Base-by-base conservation (phyloP, 2,888 invertebrate species). In the Sialis lutaria region DNA sequence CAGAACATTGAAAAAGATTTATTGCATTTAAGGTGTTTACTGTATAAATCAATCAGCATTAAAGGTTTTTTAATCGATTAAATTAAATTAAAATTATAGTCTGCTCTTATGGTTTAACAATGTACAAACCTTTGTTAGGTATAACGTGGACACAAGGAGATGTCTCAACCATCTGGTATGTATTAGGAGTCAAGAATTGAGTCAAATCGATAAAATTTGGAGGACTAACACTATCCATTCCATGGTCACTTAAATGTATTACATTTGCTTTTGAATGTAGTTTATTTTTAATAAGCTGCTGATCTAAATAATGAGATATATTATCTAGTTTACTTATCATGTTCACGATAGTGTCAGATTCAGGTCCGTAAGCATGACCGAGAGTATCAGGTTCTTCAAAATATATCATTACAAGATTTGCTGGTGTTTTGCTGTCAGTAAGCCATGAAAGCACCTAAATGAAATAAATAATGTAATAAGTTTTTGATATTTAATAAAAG, bases 221-320 rank as follows among this genome's bases (percentile, higher is more conserved):
- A 10, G 67, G 61, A 1, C 61, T 68, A 0, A 80, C 74, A 31
- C 65, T 62, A 2, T 69, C 60, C 75, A 82, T 78, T 10, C 85
- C 84, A 62, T 85, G 85, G 61, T 84, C 83, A 62, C 81, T 81
- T 40, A 82, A 60, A 50, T 83, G 69, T 48, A 84, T 69, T 1
- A 84, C 67, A 58, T 82, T 80, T 1, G 76, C 68, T 52, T 67
- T 66, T 32, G 71, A 63, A 5, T 61, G 56, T 44, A 82, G 60
- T 22, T 68, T 63, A 49, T 67, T 55, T 12, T 63, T 54, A 47
- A 67, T 58, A n/a, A 83, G 56, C 58, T 71, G 62, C 34, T 71
- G 56, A 52, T 69, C 57, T 65, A 76, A 64, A 58, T 80, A 79
- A 45, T 67, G 67, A 1, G 74, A 73, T 5, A 76, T 59, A 50